Evolutionary conservation across 1,140 invertebrate species (phyloP).

Genomic region (Choristoneura fumiferana): DNA sequence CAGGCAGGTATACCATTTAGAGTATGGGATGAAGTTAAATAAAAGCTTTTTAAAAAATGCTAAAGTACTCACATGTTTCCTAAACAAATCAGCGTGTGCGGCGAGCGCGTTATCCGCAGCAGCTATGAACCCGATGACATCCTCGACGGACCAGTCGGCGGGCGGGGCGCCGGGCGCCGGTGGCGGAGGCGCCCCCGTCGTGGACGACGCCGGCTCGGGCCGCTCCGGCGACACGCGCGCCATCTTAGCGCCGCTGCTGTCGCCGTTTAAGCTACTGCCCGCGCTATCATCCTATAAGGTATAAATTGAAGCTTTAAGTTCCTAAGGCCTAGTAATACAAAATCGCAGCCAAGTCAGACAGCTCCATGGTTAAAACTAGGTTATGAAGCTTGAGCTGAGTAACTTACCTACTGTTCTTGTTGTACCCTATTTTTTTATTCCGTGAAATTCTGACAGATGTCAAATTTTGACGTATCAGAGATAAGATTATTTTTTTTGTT

Average conservation of each 20-base stretch:
- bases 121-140: slow-evolving; percentile 94
- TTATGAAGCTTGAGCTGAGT: too few species aligned
- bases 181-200: slow-evolving; percentile 69
- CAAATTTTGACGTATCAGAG: too few species aligned
- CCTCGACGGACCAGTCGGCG: slow-evolving; percentile 94
- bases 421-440: too few species aligned
- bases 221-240: slow-evolving; percentile 59
- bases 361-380: too few species aligned
- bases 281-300: background rate
- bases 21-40: too few species aligned
- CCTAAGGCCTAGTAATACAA: too few species aligned
- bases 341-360: too few species aligned
- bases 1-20: too few species aligned
- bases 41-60: slow-evolving; percentile 22
- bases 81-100: slow-evolving; percentile 93
- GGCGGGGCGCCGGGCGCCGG: slow-evolving; percentile 80
- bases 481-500: too few species aligned
- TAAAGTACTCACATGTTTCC: slow-evolving; percentile 91
- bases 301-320: too few species aligned
- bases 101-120: slow-evolving; percentile 89
- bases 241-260: slow-evolving; percentile 41
- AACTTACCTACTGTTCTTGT: too few species aligned
- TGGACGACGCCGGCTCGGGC: slow-evolving; percentile 65
- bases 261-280: slow-evolving; percentile 23
- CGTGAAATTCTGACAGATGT: too few species aligned